These are phyloP conservation scores for Ichneumoninae sp. DNA, from an alignment of 2,888 invertebrate genomes.

Conservation along the genomic window DNA sequence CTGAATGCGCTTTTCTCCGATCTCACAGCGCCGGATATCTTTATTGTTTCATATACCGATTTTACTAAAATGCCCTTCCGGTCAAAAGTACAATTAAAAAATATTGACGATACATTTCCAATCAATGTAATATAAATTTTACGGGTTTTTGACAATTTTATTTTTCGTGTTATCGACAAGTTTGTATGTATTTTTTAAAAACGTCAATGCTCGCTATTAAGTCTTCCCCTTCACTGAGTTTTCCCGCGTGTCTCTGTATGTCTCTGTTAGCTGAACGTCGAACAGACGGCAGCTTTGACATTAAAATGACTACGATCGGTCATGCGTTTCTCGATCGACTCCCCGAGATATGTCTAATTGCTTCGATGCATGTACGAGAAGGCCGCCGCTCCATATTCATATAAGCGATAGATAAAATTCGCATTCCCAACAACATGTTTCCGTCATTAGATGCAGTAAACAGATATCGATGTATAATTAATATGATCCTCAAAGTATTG, in stretches of 20 bases:
- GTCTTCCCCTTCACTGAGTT: neutral
- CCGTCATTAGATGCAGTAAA: conserved; percentile 57
- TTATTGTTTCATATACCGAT: too few species aligned
- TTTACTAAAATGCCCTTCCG: too few species aligned
- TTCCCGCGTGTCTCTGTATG: neutral
- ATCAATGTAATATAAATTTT: too few species aligned
- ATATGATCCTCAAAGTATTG: conserved; percentile 28
- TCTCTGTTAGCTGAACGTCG: neutral
- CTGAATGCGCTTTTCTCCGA: neutral
- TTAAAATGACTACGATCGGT: conserved; percentile 40
- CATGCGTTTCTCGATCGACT: conserved; percentile 38
- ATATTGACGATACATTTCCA: too few species aligned
- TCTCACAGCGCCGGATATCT: neutral
- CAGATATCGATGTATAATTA: neutral
- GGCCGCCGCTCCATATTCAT: neutral
- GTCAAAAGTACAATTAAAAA: too few species aligned
- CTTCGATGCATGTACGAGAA: conserved; percentile 10
- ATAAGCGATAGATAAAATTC: conserved; percentile 22
- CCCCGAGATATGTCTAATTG: conserved; percentile 34
- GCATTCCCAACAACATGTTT: conserved; percentile 57
- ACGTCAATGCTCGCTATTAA: neutral
- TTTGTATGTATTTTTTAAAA: neutral
- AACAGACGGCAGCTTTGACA: conserved; percentile 32
- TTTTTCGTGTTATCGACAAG: neutral
- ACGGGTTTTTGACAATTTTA: neutral